Evolutionary conservation across 2,113 vertebrate species (phyloP).

Genomic region (Xiphias gladius): DNA sequence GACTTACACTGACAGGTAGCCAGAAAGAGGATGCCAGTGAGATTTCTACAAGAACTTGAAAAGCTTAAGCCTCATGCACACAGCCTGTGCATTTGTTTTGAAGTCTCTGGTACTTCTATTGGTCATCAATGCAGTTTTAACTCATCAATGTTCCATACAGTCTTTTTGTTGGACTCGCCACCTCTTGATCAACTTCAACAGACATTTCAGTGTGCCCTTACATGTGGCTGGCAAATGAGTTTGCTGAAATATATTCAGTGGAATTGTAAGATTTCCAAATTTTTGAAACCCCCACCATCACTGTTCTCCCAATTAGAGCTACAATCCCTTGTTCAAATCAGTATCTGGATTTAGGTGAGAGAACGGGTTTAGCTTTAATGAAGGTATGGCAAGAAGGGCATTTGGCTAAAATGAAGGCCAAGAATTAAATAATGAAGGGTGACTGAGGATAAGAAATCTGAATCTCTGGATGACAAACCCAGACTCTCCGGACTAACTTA

Average conservation of each 20-base stretch:
- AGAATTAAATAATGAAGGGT: slow-evolving; percentile 32
- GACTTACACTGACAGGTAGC: neutral
- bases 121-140: neutral
- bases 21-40: neutral
- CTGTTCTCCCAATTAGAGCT: slow-evolving; percentile 46
- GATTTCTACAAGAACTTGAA: neutral
- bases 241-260: slow-evolving; percentile 18
- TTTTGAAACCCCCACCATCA: slow-evolving; percentile 21
- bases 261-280: slow-evolving; percentile 1
- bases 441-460: slow-evolving; percentile 14
- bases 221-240: slow-evolving; percentile 11
- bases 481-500: neutral
- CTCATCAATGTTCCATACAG: neutral
- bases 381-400: slow-evolving; percentile 8
- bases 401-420: slow-evolving; percentile 11
- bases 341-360: slow-evolving; percentile 31
- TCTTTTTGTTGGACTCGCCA: neutral
- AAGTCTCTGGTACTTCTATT: neutral
- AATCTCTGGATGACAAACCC: slow-evolving; percentile 2
- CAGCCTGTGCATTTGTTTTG: neutral
- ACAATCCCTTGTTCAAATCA: slow-evolving; percentile 38
- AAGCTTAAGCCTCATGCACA: neutral
- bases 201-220: neutral
- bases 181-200: slow-evolving; percentile 18
- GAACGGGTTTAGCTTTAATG: slow-evolving; percentile 33